Evolutionary conservation across 2,113 vertebrate species (phyloP).

Genomic region (Neotragus moschatus): DNA sequence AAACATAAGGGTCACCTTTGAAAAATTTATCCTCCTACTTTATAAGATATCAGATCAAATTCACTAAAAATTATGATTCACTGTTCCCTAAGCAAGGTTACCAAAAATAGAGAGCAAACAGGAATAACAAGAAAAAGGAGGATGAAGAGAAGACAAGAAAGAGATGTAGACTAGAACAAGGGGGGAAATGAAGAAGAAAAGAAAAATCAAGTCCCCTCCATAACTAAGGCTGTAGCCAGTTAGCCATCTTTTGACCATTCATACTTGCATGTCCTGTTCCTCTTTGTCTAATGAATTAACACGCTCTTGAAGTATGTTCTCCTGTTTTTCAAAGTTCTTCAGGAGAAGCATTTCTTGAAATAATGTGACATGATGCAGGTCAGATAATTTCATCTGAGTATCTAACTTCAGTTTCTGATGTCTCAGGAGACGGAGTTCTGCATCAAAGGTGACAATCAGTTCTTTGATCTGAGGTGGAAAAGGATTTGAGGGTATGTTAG

Average conservation of each 20-base stretch:
- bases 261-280: constrained; percentile 78
- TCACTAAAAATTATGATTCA: background rate
- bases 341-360: constrained; percentile 91
- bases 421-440: constrained; percentile 84
- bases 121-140: background rate
- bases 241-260: background rate
- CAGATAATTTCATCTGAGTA: constrained; percentile 85
- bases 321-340: constrained; percentile 87
- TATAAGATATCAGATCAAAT: background rate
- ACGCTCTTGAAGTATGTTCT: constrained; percentile 84
- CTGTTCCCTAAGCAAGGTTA: background rate
- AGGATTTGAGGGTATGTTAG: background rate
- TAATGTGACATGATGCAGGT: constrained; percentile 85
- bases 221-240: too few relatives aligned
- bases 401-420: constrained; percentile 88
- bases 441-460: constrained; percentile 84
- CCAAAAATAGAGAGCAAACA: background rate
- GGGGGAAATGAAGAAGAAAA: background rate
- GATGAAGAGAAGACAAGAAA: background rate
- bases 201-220: background rate
- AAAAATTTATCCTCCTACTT: background rate
- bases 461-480: constrained; percentile 83
- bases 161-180: background rate
- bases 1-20: background rate
- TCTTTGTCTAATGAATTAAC: constrained; percentile 80